Evolutionary conservation across 1,140 invertebrate genomes (phyloP).

Genomic region (Thaumetopoea pityocampa): DNA sequence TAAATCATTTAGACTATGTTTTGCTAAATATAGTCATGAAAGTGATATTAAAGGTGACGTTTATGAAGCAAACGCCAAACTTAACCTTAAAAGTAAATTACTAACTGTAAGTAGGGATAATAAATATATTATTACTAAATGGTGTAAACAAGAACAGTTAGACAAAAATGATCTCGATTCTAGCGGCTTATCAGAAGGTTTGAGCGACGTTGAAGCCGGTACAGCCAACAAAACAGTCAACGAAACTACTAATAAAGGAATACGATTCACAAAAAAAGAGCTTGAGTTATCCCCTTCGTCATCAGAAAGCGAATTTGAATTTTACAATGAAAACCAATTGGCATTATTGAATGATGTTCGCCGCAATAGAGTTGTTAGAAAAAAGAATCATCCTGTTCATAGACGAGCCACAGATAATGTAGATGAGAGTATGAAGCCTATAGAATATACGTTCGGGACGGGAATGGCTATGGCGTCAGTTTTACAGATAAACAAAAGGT

Average conservation of each 20-base stretch:
- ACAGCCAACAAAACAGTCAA: slow-evolving; percentile 22
- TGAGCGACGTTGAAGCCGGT: slow-evolving; percentile 26
- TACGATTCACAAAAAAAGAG: slow-evolving; percentile 50
- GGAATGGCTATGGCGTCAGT: slow-evolving; percentile 71
- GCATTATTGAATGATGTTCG: slow-evolving; percentile 44
- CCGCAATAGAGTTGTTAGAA: slow-evolving; percentile 43
- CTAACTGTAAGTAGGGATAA: slow-evolving; percentile 29
- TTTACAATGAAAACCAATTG: slow-evolving; percentile 22
- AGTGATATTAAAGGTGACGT: slow-evolving; percentile 28
- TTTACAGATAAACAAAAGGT: slow-evolving; percentile 45
- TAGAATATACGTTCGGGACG: slow-evolving; percentile 68
- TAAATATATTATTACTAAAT: slow-evolving; percentile 31
- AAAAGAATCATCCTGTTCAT: slow-evolving; percentile 45
- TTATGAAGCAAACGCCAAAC: slow-evolving; percentile 35
- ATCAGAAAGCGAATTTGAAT: slow-evolving; percentile 52
- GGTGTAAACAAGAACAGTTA: slow-evolving; percentile 27
- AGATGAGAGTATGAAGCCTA: slow-evolving; percentile 60
- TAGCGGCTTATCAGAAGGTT: slow-evolving; percentile 26
- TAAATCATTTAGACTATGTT: slow-evolving; percentile 31
- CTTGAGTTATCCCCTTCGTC: slow-evolving; percentile 48
- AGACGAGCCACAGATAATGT: slow-evolving; percentile 38
- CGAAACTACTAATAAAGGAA: slow-evolving; percentile 21
- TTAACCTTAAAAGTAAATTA: slow-evolving; percentile 33
- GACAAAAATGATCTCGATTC: slow-evolving; percentile 19
- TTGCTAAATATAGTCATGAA: slow-evolving; percentile 32